phyloP scores from a whole-genome alignment of 2,113 vertebrate genomes.

The Terrapene triunguis region DNA sequence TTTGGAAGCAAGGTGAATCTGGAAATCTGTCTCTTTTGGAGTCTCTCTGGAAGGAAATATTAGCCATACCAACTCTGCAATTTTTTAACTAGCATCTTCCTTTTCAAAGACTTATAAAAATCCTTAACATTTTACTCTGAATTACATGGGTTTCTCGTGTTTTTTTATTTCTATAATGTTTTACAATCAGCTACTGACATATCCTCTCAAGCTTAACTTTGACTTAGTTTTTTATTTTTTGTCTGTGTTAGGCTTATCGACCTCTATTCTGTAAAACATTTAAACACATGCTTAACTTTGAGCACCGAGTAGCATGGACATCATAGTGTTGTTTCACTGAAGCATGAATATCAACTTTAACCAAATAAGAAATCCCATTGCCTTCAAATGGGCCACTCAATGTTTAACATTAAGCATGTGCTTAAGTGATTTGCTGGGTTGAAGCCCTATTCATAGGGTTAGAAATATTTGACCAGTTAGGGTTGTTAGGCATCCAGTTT shows the following conservation, averaged over 20 bases:
- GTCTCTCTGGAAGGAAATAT: neutral
- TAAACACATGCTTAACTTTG: neutral
- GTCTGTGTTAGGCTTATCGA: neutral
- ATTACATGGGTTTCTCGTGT: neutral
- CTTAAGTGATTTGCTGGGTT: neutral
- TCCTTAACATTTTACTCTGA: neutral
- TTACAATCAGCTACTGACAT: neutral
- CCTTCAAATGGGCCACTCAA: neutral
- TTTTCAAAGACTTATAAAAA: neutral
- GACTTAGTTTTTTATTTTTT: neutral
- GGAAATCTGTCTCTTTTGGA: neutral
- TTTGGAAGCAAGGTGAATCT: neutral
- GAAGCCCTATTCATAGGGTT: neutral
- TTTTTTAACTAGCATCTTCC: neutral
- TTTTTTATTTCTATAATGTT: neutral
- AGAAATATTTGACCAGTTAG: too few relatives aligned
- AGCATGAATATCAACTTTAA: neutral
- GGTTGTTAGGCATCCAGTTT: too few relatives aligned
- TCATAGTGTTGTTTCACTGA: neutral
- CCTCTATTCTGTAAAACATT: neutral
- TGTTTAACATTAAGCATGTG: neutral
- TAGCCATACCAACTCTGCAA: neutral
- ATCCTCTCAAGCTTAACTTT: neutral
- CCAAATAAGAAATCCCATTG: too few relatives aligned
- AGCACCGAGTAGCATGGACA: neutral